A percentile compares a stretch with the other conserved stretches of the same genome.
phyloP scores from a whole-genome alignment of 2,797 vertebrate species.

The Tragopan temminckii region DNA sequence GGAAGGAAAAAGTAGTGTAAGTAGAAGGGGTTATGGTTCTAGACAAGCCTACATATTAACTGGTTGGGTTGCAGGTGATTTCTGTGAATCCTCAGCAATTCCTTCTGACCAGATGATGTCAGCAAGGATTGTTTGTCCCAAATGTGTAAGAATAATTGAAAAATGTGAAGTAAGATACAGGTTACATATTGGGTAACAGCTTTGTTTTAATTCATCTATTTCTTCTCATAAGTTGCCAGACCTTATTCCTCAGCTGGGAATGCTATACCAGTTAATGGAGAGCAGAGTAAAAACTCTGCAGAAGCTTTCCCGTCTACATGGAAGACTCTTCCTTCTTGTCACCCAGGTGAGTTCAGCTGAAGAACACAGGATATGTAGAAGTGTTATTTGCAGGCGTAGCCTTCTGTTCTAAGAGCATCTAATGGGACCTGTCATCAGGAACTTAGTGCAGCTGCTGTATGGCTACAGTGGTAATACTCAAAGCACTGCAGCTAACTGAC shows the following conservation, averaged over 20 bases:
- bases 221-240: slow-evolving; percentile 88
- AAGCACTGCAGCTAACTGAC: not conserved
- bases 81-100: not conserved
- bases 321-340: slow-evolving; percentile 94
- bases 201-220: not conserved
- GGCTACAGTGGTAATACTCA: rapidly evolving
- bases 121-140: not conserved
- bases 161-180: not conserved
- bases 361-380: not conserved
- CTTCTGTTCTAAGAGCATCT: not conserved
- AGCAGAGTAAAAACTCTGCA: slow-evolving; percentile 95
- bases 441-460: not conserved
- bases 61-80: not conserved
- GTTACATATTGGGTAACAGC: not conserved
- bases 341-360: slow-evolving; percentile 86
- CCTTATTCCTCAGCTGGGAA: slow-evolving; percentile 91
- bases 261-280: slow-evolving; percentile 95
- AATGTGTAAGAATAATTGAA: not conserved
- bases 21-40: not conserved
- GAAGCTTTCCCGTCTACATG: slow-evolving; percentile 92
- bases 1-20: not conserved
- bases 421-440: not conserved
- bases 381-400: not conserved
- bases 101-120: not conserved
- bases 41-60: not conserved